phyloP scores from a whole-genome alignment of 2,888 invertebrate genomes.

The Hecatera dysodea region DNA sequence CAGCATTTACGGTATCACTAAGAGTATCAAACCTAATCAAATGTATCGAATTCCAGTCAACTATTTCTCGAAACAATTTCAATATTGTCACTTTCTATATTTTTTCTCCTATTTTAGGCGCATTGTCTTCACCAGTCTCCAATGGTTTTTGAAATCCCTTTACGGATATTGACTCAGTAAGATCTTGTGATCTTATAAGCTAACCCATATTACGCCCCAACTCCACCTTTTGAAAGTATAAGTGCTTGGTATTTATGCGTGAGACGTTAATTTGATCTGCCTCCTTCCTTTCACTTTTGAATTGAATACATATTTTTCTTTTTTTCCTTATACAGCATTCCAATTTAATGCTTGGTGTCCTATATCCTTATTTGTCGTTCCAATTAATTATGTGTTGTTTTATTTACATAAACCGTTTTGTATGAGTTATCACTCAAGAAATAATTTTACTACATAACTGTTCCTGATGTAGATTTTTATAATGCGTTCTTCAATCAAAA shows the following conservation, averaged over 20 bases:
- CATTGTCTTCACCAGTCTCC: neutral
- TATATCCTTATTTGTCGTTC: neutral
- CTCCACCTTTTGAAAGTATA: slow-evolving; percentile 37
- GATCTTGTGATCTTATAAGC: neutral
- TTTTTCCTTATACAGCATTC: slow-evolving; percentile 17
- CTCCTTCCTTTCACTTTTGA: slow-evolving; percentile 51
- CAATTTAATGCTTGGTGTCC: slow-evolving; percentile 19
- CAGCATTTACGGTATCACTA: no score
- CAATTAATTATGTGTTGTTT: neutral
- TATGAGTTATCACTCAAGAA: neutral
- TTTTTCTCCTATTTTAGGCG: neutral
- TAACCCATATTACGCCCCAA: slow-evolving; percentile 2
- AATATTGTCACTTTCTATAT: neutral
- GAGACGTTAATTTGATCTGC: slow-evolving; percentile 30
- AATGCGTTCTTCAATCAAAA: no score
- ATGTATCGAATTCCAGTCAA: neutral
- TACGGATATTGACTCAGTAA: neutral
- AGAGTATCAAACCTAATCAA: neutral
- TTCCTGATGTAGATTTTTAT: neutral
- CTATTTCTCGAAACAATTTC: neutral
- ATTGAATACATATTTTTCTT: neutral
- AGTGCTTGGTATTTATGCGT: slow-evolving; percentile 35
- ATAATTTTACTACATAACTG: neutral
- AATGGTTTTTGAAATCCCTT: neutral
- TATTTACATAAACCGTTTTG: neutral